Conservation (phyloP, 2,888 invertebrate genomes). For the Yponomeuta sedellus region DNA sequence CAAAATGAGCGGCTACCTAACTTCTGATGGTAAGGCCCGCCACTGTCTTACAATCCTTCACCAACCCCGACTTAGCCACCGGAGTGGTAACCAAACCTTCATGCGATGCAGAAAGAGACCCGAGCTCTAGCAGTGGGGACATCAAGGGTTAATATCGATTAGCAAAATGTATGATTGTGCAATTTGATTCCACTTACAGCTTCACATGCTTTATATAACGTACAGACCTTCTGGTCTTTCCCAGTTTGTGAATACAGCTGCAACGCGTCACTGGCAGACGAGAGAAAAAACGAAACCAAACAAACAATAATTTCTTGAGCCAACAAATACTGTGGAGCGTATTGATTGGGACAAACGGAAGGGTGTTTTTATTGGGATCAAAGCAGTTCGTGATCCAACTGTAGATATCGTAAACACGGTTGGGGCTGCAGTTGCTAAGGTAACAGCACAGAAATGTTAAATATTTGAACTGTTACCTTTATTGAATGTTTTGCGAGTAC, state of each 20-base stretch:
- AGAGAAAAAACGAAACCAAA: background rate
- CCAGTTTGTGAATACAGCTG: background rate
- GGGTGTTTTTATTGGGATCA: conserved; percentile 1
- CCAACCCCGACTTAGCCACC: too few relatives aligned
- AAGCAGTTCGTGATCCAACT: conserved; percentile 1
- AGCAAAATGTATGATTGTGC: too few relatives aligned
- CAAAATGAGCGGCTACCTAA: too few relatives aligned
- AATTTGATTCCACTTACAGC: too few relatives aligned
- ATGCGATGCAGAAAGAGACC: too few relatives aligned
- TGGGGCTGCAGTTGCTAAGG: background rate
- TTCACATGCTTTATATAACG: background rate
- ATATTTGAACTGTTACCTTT: too few relatives aligned
- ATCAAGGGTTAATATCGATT: too few relatives aligned
- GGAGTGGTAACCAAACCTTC: too few relatives aligned
- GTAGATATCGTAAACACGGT: background rate
- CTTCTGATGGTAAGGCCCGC: too few relatives aligned
- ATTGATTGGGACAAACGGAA: background rate
- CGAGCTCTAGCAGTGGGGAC: too few relatives aligned
- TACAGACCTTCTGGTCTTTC: background rate
- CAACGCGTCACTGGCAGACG: background rate
- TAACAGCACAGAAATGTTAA: background rate
- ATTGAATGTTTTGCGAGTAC: too few relatives aligned
- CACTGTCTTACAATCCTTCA: too few relatives aligned
- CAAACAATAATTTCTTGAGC: background rate
- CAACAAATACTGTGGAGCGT: background rate